Base-by-base conservation (phyloP, 2,888 invertebrate genomes). In the Luperina nickerlii region DNA sequence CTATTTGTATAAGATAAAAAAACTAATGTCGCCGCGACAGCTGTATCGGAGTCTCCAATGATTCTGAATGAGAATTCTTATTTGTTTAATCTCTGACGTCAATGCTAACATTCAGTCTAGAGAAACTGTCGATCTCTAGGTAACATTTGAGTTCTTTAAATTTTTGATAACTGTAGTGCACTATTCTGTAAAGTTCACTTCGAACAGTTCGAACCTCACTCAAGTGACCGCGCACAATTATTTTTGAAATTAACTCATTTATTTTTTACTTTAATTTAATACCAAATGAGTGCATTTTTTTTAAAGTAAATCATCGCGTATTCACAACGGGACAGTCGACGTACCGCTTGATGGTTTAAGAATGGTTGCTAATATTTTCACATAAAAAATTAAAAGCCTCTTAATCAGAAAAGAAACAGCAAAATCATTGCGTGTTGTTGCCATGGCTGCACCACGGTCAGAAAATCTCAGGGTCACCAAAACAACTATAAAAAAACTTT, bases 31-130 rank as follows among this genome's bases (percentile, higher is more conserved):
- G 38, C 24, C 48, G 45, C 18, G n/a, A 38, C 79, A 84, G 69
- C 69, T 82, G 82, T 70, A n/a, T 38, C 27, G 15, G 4, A n/a
- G 45, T 57, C 13, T n/a, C 1, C 42, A 60, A 75, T 69, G 4
- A 42, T 75, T 57, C 8, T 38, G n/a, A 74, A 66, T 57, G 68
- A 62, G 24, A 70, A 27, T 32, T 38, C 4, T 32, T 51, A 67
- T 71, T 78, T 83, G 42, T 68, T 42, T 73, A 51, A 45, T 45
- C 2, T 32, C 6, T 68, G 63, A 57, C 57, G 71, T 83, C 69
- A 67, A 15, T 4, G 45, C 15, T 38, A 80, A 80, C 27, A 32
- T n/a, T 18, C n/a, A 42, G 60, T 5, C 18, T 79, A 48, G 78
- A 79, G 45, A 27, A 57, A 38, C 6, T 13, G 27, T 48, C 18